phyloP scores from a whole-genome alignment of 2,888 invertebrate genomes.

The Pachydiplax longipennis region DNA sequence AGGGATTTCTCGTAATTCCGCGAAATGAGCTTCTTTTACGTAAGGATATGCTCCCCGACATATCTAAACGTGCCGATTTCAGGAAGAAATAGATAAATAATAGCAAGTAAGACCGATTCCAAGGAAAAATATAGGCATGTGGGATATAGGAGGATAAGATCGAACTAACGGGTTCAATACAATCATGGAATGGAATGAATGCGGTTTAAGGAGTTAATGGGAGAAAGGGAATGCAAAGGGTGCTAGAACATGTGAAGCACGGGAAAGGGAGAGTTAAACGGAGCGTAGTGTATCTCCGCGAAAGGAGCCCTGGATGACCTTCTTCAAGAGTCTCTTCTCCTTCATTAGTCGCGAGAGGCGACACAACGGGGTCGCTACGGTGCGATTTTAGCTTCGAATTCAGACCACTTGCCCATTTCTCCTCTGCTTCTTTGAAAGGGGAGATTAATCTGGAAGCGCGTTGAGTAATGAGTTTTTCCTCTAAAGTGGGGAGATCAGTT shows the following conservation, averaged over 20 bases:
- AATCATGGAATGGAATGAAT: background rate
- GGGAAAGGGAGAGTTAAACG: background rate
- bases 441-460: background rate
- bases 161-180: background rate
- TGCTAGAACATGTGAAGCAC: too few relatives aligned
- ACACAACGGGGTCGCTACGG: background rate
- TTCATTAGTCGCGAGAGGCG: background rate
- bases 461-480: background rate
- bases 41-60: too few relatives aligned
- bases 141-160: background rate
- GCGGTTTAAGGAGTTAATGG: background rate
- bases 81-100: too few relatives aligned
- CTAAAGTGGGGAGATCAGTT: background rate
- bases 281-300: background rate
- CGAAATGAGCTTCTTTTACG: too few relatives aligned
- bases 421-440: background rate
- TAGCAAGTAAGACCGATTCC: background rate
- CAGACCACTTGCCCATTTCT: background rate
- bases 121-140: background rate
- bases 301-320: background rate
- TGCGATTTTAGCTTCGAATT: background rate
- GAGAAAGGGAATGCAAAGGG: background rate
- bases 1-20: background rate
- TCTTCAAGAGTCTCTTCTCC: background rate
- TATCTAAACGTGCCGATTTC: too few relatives aligned